A percentile compares a stretch with the other conserved stretches of the same genome.
phyloP scores from a whole-genome alignment of 2,888 invertebrate genomes.

The Ophion ventricosus region DNA sequence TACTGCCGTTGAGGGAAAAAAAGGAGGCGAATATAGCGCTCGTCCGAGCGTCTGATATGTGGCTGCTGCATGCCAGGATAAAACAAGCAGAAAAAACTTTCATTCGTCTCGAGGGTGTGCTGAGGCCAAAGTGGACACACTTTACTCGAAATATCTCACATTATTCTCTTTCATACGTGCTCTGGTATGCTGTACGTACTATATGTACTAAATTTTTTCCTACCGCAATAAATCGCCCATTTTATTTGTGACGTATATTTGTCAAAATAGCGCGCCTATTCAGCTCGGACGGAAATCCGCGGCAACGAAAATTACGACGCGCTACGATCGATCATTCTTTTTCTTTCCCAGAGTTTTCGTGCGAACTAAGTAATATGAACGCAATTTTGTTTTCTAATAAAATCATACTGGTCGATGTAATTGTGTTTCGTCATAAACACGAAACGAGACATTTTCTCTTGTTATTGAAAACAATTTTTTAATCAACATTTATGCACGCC shows the following conservation, averaged over 20 bases:
- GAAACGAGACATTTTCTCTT: too few species aligned
- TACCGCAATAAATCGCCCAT: conserved; percentile 10
- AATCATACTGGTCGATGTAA: too few species aligned
- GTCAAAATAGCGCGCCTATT: conserved; percentile 15
- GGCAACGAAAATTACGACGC: not conserved
- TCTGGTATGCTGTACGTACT: conserved; percentile 9
- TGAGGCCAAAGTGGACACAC: conserved; percentile 65
- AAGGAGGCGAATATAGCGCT: conserved; percentile 19
- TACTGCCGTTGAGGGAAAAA: conserved; percentile 18
- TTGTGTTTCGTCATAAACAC: too few species aligned
- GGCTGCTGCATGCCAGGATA: conserved; percentile 43
- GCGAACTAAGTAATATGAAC: too few species aligned
- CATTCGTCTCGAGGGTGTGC: conserved; percentile 66
- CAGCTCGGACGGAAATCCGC: not conserved
- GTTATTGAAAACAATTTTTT: not conserved
- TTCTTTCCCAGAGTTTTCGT: too few species aligned
- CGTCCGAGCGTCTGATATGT: conserved; percentile 55
- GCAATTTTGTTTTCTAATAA: too few species aligned
- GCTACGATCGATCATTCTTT: too few species aligned
- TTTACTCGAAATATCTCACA: conserved; percentile 66
- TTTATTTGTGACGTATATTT: conserved; percentile 27
- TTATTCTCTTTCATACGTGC: conserved; percentile 59
- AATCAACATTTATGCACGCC: not conserved
- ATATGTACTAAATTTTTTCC: conserved; percentile 30
- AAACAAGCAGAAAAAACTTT: conserved; percentile 55